These are phyloP conservation scores for Rapana venosa DNA, from an alignment of 2,888 invertebrate genomes.

Conservation along the genomic window DNA sequence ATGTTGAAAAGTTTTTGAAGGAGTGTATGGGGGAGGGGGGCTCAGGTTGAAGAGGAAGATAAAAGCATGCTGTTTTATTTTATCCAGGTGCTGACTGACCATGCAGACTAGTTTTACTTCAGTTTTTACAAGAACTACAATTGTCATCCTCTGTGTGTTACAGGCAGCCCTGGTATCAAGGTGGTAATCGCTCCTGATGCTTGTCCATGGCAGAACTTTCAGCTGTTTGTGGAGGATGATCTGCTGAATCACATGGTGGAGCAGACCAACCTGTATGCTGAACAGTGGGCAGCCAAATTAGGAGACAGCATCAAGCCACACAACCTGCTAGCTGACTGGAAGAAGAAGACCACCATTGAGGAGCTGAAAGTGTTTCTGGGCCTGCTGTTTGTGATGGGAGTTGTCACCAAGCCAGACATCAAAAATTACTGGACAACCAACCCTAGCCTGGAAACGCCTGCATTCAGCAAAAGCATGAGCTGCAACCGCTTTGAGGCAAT, in stretches of 20 bases:
- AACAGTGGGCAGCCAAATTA: neutral
- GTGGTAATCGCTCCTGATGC: neutral
- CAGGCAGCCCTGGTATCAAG: slow-evolving; percentile 22
- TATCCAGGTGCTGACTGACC: no score
- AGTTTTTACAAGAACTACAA: no score
- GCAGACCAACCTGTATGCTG: slow-evolving; percentile 31
- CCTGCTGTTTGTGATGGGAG: neutral
- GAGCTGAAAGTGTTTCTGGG: neutral
- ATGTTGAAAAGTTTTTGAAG: neutral
- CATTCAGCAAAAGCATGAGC: neutral
- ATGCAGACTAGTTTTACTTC: no score
- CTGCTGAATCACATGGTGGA: neutral
- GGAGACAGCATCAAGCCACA: slow-evolving; percentile 16
- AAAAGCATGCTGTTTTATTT: no score
- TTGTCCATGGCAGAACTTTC: neutral
- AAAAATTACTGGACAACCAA: slow-evolving; percentile 3
- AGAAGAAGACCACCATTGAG: neutral
- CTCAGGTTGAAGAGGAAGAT: no score
- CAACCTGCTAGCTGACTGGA: neutral
- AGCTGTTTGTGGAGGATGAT: neutral
- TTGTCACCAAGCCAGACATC: neutral
- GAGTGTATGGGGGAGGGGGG: neutral
- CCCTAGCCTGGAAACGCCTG: neutral
- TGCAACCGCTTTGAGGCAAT: slow-evolving; percentile 5
- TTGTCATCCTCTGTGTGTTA: neutral